Base-by-base conservation (phyloP, 2,888 invertebrate species). In the Microdon myrmicae region DNA sequence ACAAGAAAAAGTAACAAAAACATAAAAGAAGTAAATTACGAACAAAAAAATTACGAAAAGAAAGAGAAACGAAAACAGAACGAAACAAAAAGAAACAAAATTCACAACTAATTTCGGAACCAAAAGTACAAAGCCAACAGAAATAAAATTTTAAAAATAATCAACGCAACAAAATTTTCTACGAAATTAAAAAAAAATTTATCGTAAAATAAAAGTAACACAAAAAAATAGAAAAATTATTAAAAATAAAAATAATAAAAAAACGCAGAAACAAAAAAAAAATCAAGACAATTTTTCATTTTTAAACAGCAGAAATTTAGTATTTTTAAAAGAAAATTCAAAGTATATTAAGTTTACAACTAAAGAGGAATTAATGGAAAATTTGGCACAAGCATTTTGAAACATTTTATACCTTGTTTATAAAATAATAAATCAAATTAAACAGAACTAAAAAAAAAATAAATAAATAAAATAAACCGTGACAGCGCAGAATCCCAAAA, bases 1-100 rank as follows among this genome's bases (percentile, higher is more conserved):
- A 43, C 37, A 16, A 54, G 48, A 41, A 5, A 14, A 41, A 68
- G 60, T 55, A 68, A 67, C 66, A 68, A 70, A 67, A 68, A 59
- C 58, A 64, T 68, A 60, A 68, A 69, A 68, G 29, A 9, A 6
- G 29, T 5, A 29, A 26, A 47, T 23, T 48, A 13, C 31, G 44
- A 19, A 55, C 25, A 13, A 59, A 37, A 48, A 48, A 39, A 49
- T 14, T 47, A 45, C 32, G 34, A 51, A 43, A 45, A 26, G 7
- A 68, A 51, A n/a, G 16, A 59, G 58, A 35, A 35, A 20, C 12
- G 17, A 23, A 49, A 37, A 34, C 17, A 47, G 22, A 38, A 23
- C 13, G 10, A 49, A 17, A 43, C 23, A 13, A 20, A 47, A 37
- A 25, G 12, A 13, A 44, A 35, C 43, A 54, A 55, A 68, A 64